Evolutionary conservation across 2,797 vertebrate genomes (phyloP).

Genomic region (Salmo trutta): DNA sequence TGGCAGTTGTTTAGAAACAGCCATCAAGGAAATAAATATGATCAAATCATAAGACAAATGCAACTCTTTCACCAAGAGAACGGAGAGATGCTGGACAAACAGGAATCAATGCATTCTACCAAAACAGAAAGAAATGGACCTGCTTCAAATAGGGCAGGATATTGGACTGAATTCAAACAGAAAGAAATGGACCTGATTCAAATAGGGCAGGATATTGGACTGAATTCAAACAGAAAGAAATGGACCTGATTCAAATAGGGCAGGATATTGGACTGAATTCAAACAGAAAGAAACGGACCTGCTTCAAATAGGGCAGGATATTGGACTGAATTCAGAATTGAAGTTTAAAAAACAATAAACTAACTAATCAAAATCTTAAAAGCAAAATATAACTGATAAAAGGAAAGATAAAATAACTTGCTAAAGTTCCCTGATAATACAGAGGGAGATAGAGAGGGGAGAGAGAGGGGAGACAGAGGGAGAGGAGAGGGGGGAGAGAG

Average conservation of each 20-base stretch:
- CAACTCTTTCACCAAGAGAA: constrained; percentile 75
- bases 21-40: constrained; percentile 63
- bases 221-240: too few relatives aligned
- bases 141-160: constrained; percentile 69
- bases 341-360: constrained; percentile 75
- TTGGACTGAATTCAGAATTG: constrained; percentile 63
- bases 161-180: constrained; percentile 53
- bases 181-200: too few relatives aligned
- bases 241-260: too few relatives aligned
- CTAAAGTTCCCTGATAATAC: constrained; percentile 71
- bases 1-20: constrained; percentile 67
- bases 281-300: constrained; percentile 73
- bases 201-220: too few relatives aligned
- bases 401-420: constrained; percentile 62
- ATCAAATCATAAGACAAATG: constrained; percentile 69
- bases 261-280: constrained; percentile 39
- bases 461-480: constrained; percentile 45
- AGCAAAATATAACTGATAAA: constrained; percentile 71
- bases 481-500: too few relatives aligned
- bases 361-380: constrained; percentile 69
- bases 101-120: constrained; percentile 88
- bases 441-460: constrained; percentile 74
- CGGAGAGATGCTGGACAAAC: constrained; percentile 86
- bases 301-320: constrained; percentile 67
- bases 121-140: constrained; percentile 76